Conservation (phyloP, 2,113 vertebrate species). For the Passer domesticus region DNA sequence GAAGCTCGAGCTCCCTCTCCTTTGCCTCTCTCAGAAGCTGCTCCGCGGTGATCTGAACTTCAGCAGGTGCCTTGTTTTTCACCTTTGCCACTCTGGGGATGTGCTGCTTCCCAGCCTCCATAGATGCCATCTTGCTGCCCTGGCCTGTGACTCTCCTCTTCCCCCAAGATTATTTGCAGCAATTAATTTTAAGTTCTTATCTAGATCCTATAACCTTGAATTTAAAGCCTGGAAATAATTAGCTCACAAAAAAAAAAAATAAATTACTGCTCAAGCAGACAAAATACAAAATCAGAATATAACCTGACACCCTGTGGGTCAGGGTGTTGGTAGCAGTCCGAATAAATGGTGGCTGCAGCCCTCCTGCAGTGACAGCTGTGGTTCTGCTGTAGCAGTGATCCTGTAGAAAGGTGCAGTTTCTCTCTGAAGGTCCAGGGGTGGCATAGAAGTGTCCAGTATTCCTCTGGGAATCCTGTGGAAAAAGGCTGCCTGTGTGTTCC, state of each 20-base stretch:
- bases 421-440: not conserved
- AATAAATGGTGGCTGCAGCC: not conserved
- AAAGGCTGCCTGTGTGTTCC: not conserved
- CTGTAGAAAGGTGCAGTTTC: not conserved
- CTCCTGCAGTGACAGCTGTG: not conserved
- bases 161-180: not conserved
- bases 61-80: conserved; percentile 97
- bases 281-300: not conserved
- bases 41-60: conserved; percentile 97
- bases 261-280: not conserved
- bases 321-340: not conserved
- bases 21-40: conserved; percentile 96
- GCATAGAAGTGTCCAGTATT: not conserved
- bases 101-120: conserved; percentile 94
- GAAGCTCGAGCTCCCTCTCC: conserved; percentile 94
- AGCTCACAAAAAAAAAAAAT: not conserved
- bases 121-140: conserved; percentile 87
- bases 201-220: not conserved
- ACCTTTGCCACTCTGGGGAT: conserved; percentile 99
- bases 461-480: not conserved
- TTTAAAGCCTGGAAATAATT: not conserved
- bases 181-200: not conserved
- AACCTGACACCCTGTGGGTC: not conserved
- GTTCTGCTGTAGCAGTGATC: not conserved
- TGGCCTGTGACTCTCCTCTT: not conserved